Base-by-base conservation (phyloP, 2,888 invertebrate genomes). In the Suillia variegata region DNA sequence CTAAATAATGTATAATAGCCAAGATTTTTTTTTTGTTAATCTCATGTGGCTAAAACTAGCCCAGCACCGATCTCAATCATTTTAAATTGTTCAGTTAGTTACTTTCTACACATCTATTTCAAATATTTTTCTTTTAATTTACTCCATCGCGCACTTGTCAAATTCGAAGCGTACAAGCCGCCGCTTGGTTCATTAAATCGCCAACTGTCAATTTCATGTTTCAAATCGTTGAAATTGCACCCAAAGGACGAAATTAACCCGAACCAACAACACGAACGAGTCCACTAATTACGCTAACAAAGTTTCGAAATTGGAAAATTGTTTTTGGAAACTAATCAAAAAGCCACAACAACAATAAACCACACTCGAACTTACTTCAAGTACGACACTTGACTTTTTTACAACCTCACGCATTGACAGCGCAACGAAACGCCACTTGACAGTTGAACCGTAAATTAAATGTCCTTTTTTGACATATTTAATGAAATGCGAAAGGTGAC, bases 361-460 rank as follows among this genome's bases (percentile, higher is more conserved):
- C 10, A n/a, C 38, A 38, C 5, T 12, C 31, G n/a, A 38, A 38
- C 13, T 38, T 5, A n/a, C 45, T 18, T 20, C 45, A 45, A 17
- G 69, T 66, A 64, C 60, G 56, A 62, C 67, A 69, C 69, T 72
- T 72, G 71, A 71, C 70, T 69, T 64, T 53, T 54, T 31, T 31
- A n/a, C 31, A 45, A 42, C 50, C 33, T 13, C 18, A 4, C 20
- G 38, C 45, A 13, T 38, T 8, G n/a, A 5, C 20, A 56, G 59
- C 60, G 57, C 61, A 66, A 55, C 60, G 55, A 62, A 58, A 62
- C 61, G 50, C 58, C 54, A 67, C 56, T 62, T 62, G 64, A 64
- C 71, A 71, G 67, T 71, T 45, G 45, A 73, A 62, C 73, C 70
- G 71, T 73, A 72, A 73, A 72, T 72, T 73, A 68, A 72, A 21